Evolutionary conservation across 2,113 vertebrate genomes (phyloP).

Genomic region (Cynopterus brachyotis): DNA sequence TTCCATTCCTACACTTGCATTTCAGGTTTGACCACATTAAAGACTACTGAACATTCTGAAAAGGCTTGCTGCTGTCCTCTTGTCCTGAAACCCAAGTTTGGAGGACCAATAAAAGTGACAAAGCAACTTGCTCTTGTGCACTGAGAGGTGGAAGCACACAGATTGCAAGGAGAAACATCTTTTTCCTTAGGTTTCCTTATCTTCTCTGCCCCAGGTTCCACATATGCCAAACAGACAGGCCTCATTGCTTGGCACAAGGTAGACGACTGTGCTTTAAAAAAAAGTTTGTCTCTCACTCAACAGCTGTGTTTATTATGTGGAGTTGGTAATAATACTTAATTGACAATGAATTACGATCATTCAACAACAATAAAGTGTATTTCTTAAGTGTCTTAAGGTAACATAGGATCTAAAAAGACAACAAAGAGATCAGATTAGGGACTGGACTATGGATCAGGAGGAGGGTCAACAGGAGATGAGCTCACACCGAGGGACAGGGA

Average conservation of each 20-base stretch:
- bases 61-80: neutral
- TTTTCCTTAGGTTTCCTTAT: neutral
- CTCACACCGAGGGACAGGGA: neutral
- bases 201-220: neutral
- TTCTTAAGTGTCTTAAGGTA: neutral
- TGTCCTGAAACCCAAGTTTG: neutral
- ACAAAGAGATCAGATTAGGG: neutral
- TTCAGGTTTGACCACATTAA: neutral
- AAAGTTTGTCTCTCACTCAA: neutral
- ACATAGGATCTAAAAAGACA: neutral
- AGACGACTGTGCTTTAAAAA: neutral
- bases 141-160: neutral
- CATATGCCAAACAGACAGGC: neutral
- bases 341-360: neutral
- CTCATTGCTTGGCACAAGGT: neutral
- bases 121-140: neutral
- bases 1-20: neutral
- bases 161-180: neutral
- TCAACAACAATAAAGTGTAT: neutral
- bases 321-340: neutral
- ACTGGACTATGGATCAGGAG: neutral
- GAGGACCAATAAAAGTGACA: neutral
- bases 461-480: rapidly evolving
- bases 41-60: neutral
- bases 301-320: neutral